Percentiles rank a stretch among this genome's conserved stretches.
Evolutionary conservation across 2,797 vertebrate genomes (phyloP).

Genomic region (Salmo trutta): DNA sequence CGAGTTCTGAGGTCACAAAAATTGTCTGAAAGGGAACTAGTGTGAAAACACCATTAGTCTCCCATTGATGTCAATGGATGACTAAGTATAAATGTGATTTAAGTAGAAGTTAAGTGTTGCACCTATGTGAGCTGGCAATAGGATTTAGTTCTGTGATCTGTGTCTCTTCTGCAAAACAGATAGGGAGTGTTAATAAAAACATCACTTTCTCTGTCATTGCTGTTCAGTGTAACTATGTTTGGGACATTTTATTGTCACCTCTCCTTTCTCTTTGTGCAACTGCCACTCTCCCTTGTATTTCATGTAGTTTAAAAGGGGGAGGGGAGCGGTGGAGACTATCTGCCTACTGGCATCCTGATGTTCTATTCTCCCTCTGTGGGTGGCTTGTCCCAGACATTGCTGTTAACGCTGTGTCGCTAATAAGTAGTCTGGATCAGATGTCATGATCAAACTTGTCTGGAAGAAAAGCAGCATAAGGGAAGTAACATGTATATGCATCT

Average conservation of each 20-base stretch:
- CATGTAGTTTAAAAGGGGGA: too few species aligned
- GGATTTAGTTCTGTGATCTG: constrained; percentile 12
- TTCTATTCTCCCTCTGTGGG: constrained; percentile 15
- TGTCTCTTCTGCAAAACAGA: neutral
- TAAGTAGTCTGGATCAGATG: constrained; percentile 13
- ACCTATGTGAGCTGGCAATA: constrained; percentile 7
- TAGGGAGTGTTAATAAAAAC: neutral
- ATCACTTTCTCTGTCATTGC: too few species aligned
- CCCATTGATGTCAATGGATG: too few species aligned
- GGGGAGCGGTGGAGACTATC: neutral
- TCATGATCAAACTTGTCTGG: constrained; percentile 1
- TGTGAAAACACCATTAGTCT: too few species aligned
- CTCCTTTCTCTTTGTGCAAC: neutral
- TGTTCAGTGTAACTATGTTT: neutral
- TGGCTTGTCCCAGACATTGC: constrained; percentile 19
- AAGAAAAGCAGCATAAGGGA: too few species aligned
- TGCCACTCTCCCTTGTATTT: neutral
- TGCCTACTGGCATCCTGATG: constrained; percentile 16
- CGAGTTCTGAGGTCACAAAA: too few species aligned
- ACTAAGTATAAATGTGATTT: too few species aligned
- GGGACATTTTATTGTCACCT: constrained; percentile 1
- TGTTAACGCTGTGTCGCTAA: constrained; percentile 8
- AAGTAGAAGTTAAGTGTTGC: too few species aligned
- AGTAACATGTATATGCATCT: too few species aligned
- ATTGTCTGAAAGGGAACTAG: too few species aligned